These are phyloP conservation scores for Nebria ingens DNA, from an alignment of 1,140 invertebrate genomes.

Conservation along the genomic window DNA sequence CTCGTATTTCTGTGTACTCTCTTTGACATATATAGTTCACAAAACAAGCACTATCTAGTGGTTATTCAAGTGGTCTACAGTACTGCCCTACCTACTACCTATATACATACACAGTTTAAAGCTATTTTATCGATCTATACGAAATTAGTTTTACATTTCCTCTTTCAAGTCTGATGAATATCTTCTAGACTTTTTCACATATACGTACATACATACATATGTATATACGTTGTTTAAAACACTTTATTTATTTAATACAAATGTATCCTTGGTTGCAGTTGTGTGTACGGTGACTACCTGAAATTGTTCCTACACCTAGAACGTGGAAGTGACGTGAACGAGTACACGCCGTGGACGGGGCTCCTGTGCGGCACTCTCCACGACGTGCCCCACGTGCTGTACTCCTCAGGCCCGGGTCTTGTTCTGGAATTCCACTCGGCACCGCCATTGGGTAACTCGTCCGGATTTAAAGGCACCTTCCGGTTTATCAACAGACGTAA, in stretches of 20 bases:
- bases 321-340: conserved; percentile 58
- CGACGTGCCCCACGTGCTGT: conserved; percentile 63
- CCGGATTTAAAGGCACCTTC: conserved; percentile 69
- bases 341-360: conserved; percentile 64
- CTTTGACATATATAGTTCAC: too few relatives aligned
- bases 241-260: neutral
- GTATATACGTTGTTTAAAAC: too few relatives aligned
- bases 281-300: conserved; percentile 62
- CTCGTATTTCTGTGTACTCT: too few relatives aligned
- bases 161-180: too few relatives aligned
- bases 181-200: too few relatives aligned
- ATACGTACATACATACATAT: too few relatives aligned
- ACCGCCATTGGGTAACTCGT: conserved; percentile 45
- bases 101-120: too few relatives aligned
- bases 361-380: conserved; percentile 62
- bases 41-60: too few relatives aligned
- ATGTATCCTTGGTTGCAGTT: conserved; percentile 47
- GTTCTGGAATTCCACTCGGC: conserved; percentile 73
- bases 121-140: too few relatives aligned
- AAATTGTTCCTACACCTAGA: conserved; percentile 69
- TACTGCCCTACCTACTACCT: too few relatives aligned
- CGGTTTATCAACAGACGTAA: conserved; percentile 73
- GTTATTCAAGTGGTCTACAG: too few relatives aligned
- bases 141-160: too few relatives aligned
- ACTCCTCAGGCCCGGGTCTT: conserved; percentile 68